Percentiles rank a stretch among this genome's conserved stretches.
These are phyloP conservation scores for Lutraria lutraria DNA, from an alignment of 2,888 invertebrate species.

Conservation along the genomic window DNA sequence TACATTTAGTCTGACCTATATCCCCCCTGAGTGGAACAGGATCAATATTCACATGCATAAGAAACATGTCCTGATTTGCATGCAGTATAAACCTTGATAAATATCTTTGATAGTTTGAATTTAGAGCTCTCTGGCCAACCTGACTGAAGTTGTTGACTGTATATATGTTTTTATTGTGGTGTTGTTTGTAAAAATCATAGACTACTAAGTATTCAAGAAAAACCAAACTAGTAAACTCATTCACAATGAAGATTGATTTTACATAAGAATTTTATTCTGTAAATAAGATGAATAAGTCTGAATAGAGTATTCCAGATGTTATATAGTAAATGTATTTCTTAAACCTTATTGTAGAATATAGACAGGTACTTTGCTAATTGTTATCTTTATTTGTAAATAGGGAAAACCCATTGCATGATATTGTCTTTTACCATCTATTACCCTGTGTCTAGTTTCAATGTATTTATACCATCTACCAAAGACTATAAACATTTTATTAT, in stretches of 20 bases:
- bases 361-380: background rate
- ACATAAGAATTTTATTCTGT: background rate
- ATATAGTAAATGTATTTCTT: background rate
- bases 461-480: background rate
- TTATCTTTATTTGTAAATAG: constrained; percentile 9
- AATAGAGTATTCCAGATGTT: background rate
- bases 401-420: background rate
- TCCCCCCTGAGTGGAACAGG: background rate
- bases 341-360: constrained; percentile 17
- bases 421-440: constrained; percentile 7
- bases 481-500: background rate
- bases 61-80: no score
- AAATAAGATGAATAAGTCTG: background rate
- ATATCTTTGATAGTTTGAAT: no score
- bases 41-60: background rate
- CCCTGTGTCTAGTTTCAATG: constrained; percentile 1
- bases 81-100: background rate
- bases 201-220: background rate
- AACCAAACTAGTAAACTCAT: background rate
- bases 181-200: background rate
- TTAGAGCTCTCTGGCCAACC: background rate
- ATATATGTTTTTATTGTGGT: background rate
- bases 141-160: background rate
- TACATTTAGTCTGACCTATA: background rate
- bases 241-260: background rate